Percentiles rank a stretch among this genome's conserved stretches.
Evolutionary conservation across 1,140 invertebrate genomes (phyloP).

Genomic region (Drosophila ananassae): DNA sequence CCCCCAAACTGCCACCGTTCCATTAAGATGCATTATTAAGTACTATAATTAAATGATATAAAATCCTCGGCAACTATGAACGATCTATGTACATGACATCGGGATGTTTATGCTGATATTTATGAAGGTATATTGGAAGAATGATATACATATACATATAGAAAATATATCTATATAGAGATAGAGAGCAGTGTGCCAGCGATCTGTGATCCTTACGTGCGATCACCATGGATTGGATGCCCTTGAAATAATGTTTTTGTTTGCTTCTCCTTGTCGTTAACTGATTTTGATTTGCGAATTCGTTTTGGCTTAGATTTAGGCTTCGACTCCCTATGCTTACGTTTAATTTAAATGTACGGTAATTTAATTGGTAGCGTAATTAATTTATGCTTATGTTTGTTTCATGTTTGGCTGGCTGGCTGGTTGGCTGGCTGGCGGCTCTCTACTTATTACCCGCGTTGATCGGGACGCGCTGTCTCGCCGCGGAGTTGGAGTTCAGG

Average conservation of each 20-base stretch:
- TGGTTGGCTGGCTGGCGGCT: constrained; percentile 55
- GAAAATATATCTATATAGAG: background rate
- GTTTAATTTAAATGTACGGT: constrained; percentile 70
- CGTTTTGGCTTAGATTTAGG: constrained; percentile 73
- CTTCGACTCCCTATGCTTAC: constrained; percentile 77
- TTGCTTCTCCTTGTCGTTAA: constrained; percentile 38
- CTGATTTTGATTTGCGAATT: constrained; percentile 45
- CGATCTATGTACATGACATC: constrained; percentile 38
- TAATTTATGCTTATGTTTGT: constrained; percentile 75
- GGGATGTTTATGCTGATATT: background rate
- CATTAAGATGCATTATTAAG: constrained; percentile 6
- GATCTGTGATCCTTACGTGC: constrained; percentile 27
- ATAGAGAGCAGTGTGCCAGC: constrained; percentile 22
- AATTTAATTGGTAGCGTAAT: constrained; percentile 71
- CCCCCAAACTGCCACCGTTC: background rate
- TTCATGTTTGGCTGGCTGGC: constrained; percentile 68
- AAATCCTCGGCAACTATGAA: constrained; percentile 11
- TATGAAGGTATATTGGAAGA: constrained; percentile 4
- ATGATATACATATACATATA: background rate
- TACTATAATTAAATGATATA: constrained; percentile 17
- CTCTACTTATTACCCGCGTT: constrained; percentile 70
- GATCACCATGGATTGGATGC: constrained; percentile 60
- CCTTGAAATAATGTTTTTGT: constrained; percentile 54
- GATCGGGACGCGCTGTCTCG: constrained; percentile 69
- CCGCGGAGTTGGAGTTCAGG: constrained; percentile 55